Evolutionary conservation across 1,140 invertebrate genomes (phyloP), one percentile per base, ranked within the genome.

Genomic region (Drosophila bocqueti): DNA sequence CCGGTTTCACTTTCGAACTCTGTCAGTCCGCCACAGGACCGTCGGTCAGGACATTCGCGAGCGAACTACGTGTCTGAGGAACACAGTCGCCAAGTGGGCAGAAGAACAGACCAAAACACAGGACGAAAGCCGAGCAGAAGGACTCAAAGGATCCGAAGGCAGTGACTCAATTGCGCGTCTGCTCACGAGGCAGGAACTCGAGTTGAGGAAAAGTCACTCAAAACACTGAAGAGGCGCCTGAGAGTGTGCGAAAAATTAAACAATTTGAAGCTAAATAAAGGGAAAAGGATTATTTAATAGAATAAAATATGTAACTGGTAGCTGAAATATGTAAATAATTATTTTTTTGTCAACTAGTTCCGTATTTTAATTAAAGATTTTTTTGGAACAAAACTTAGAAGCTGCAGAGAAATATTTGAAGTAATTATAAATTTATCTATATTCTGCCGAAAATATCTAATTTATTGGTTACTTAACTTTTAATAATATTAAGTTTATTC

Each of bases 111-210:
- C n/a, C n/a, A n/a, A n/a, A n/a, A n/a, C n/a, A 79, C 59, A 61
- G 43, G 58, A 68, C 72, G 62, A 65, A 45, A 45, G 49, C 18
- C 50, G 45, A 63, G 29, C 16, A 42, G 29, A 38, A 18, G 52
- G 43, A 50, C 10, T 24, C 24, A 24, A 24, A 24, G 24, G 24
- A 24, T 2, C 24, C 24, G 24, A 24, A 24, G 24, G 24, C 46
- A 11, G 18, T 8, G 18, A 21, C 31, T 64, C 60, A 40, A 64
- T 46, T 36, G n/a, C 9, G n/a, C 3, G 24, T 10, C 21, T 15
- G 45, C 6, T 3, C 5, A 6, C 21, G 21, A 15, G 45, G 11
- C 45, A 16, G 10, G 2, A 11, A 34, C 10, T 63, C 2, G n/a
- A 34, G 5, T 63, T 43, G 59, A 43, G 36, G 9, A 15, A 31